Percentiles rank a stretch among this genome's conserved stretches.
These are phyloP conservation scores for Habrosyne pyritoides DNA, from an alignment of 2,888 invertebrate genomes.

Conservation along the genomic window DNA sequence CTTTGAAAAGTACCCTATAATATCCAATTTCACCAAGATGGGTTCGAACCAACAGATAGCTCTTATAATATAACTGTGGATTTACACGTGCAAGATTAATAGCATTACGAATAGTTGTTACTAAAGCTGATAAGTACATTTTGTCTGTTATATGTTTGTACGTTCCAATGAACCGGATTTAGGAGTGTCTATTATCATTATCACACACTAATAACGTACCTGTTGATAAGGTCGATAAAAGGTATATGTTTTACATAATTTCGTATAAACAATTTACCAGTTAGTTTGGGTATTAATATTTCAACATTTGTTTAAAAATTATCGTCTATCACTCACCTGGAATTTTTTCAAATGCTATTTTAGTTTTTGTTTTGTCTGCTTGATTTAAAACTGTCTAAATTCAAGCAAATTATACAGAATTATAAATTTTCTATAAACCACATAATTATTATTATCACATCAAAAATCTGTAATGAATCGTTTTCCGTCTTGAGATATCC, in stretches of 20 bases:
- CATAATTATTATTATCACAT: neutral
- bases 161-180: slow-evolving; percentile 34
- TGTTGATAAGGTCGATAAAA: slow-evolving; percentile 3
- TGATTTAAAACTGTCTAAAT: neutral
- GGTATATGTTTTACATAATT: neutral
- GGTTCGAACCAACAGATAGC: too few relatives aligned
- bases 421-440: too few relatives aligned
- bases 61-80: too few relatives aligned
- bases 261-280: neutral
- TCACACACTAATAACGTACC: slow-evolving; percentile 13
- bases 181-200: slow-evolving; percentile 39
- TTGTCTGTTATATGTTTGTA: neutral
- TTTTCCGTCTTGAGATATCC: neutral
- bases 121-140: neutral
- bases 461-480: neutral
- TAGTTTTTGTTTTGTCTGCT: neutral
- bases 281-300: too few relatives aligned
- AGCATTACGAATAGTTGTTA: neutral
- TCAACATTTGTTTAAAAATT: too few relatives aligned
- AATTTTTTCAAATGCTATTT: too few relatives aligned
- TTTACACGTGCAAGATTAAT: neutral
- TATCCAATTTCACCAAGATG: too few relatives aligned
- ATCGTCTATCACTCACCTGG: too few relatives aligned
- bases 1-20: too few relatives aligned
- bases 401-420: too few relatives aligned